Base-by-base conservation (phyloP, 2,797 vertebrate species). In the Coregonus ussuriensis region DNA sequence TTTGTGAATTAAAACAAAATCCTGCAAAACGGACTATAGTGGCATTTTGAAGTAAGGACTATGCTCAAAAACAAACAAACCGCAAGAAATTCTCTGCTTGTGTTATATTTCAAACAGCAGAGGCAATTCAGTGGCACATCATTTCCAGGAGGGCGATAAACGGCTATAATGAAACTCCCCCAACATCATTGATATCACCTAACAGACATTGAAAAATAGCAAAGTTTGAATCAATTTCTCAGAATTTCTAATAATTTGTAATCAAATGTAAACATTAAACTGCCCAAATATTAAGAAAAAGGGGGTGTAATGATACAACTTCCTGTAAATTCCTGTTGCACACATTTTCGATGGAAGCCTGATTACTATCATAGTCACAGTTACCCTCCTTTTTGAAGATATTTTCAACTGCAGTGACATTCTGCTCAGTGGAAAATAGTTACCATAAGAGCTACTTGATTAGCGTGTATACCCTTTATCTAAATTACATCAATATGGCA, bases 11-110 rank as follows among this genome's bases (percentile, higher is more conserved):
- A 63, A 68, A 72, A 37, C 67, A 74, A 54, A 74, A 74, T 41
- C 9, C 13, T 71, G 47, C 53, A 47, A 76, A 59, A 69, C 59
- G 53, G 71, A 79, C 47, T 67, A 68, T 31, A 56, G 52, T 37
- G 54, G 69, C 54, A 78, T 71, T 59, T 68, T 76, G 68, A 73
- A 79, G 52, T 51, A 5, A 18, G 66, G n/a, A 63, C 21, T 63
- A 63, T 11, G 25, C 21, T 63, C 59, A 63, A 25, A 59, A 63
- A 63, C 59, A 63, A 63, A 63, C 59, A 18, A 18, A 56, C 54
- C 54, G n/a, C 54, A 63, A 63, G 59, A 63, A 63, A 25, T n/a
- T 21, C 4, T 62, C 18, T 62, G 56, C n/a, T 62, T 63, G 21
- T 25, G 3, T 63, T 63, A 25, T 59, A 3, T 21, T 59, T 59